These are phyloP conservation scores for Pangasianodon gigas DNA, from an alignment of 2,113 vertebrate genomes.

Conservation along the genomic window DNA sequence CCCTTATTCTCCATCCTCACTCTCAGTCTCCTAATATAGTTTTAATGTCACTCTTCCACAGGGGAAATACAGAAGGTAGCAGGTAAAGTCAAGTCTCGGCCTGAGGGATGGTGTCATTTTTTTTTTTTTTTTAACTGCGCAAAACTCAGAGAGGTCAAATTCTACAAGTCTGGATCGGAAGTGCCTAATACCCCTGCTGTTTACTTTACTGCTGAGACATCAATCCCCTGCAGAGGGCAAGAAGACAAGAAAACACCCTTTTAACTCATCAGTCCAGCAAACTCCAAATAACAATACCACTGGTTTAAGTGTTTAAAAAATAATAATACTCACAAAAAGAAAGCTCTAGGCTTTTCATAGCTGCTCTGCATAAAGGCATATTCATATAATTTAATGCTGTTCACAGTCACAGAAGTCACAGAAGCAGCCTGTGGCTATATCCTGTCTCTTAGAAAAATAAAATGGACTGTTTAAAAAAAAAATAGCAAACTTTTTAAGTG, in stretches of 20 bases:
- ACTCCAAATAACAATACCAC: background rate
- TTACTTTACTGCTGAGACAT: constrained; percentile 53
- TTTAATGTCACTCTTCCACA: constrained; percentile 16
- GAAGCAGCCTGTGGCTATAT: background rate
- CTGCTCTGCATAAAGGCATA: background rate
- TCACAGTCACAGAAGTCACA: background rate
- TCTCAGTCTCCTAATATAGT: constrained; percentile 52
- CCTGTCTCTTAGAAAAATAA: background rate
- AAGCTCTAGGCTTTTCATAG: background rate
- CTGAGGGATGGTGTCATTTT: constrained; percentile 3
- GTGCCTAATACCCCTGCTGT: background rate
- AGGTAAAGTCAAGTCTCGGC: background rate
- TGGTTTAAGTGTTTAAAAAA: background rate
- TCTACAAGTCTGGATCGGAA: background rate
- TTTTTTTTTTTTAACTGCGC: background rate
- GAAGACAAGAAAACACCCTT: background rate
- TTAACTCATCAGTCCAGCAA: background rate
- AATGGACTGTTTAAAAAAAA: background rate
- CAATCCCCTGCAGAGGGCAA: constrained; percentile 55
- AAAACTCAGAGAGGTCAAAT: constrained; percentile 26
- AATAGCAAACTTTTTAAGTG: background rate
- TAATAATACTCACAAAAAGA: background rate
- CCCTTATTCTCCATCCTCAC: constrained; percentile 44
- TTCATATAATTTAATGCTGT: background rate
- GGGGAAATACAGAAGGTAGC: background rate